phyloP scores from a whole-genome alignment of 2,888 invertebrate genomes.

The Dione juno region DNA sequence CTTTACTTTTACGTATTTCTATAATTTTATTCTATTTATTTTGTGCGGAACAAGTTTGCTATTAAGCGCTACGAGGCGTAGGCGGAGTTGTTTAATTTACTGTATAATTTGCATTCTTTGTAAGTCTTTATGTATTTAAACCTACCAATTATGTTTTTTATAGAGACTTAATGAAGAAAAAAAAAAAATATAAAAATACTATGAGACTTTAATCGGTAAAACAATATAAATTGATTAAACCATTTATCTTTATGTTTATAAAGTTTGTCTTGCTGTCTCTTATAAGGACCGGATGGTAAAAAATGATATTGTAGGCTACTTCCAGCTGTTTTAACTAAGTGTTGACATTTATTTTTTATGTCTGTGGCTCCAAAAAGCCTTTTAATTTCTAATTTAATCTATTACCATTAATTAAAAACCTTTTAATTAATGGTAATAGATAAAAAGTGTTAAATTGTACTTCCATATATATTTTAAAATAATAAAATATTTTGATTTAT shows the following conservation, averaged over 20 bases:
- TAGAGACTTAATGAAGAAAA: conserved; percentile 22
- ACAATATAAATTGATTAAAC: not conserved
- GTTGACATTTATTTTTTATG: conserved; percentile 4
- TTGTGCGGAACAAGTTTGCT: conserved; percentile 39
- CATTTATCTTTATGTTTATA: not conserved
- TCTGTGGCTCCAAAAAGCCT: not conserved
- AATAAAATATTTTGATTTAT: too few relatives aligned
- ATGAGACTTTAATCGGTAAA: conserved; percentile 16
- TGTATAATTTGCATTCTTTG: conserved; percentile 48
- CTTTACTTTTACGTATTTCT: conserved; percentile 40
- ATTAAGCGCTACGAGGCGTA: conserved; percentile 40
- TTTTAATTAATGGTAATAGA: too few relatives aligned
- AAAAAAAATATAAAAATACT: conserved; percentile 18
- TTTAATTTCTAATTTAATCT: too few relatives aligned
- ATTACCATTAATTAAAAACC: too few relatives aligned
- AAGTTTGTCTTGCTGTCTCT: not conserved
- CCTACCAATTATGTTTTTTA: conserved; percentile 42
- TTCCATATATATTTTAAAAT: too few relatives aligned
- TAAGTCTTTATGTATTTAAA: conserved; percentile 42
- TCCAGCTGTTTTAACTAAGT: not conserved
- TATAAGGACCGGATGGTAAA: not conserved
- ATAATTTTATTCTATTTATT: conserved; percentile 31
- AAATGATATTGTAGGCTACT: conserved; percentile 1
- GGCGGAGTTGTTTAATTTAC: conserved; percentile 30
- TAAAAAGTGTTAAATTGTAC: too few relatives aligned